Evolutionary conservation across 2,888 invertebrate species (phyloP).

Genomic region (Crossocerus cetratus): DNA sequence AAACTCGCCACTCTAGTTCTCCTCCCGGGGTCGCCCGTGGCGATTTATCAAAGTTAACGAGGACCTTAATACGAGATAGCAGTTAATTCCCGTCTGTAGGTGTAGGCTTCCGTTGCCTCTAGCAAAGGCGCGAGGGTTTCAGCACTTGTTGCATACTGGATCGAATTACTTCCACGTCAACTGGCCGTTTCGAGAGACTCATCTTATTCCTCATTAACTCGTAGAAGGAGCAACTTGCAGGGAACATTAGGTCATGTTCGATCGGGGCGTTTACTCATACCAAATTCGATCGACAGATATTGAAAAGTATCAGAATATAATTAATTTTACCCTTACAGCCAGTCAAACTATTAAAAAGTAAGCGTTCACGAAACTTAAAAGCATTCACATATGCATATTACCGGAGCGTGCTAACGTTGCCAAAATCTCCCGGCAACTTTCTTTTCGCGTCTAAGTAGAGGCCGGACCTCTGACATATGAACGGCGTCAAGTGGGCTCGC

Average conservation of each 20-base stretch:
- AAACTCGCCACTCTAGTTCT: neutral
- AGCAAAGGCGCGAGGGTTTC: neutral
- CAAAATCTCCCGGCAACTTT: slow-evolving; percentile 22
- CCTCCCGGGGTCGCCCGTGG: slow-evolving; percentile 23
- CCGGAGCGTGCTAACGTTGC: neutral
- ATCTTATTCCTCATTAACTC: too few relatives aligned
- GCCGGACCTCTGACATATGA: slow-evolving; percentile 26
- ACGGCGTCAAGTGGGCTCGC: slow-evolving; percentile 1
- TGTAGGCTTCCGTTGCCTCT: neutral
- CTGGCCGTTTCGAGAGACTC: too few relatives aligned
- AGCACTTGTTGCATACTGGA: neutral
- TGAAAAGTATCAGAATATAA: too few relatives aligned
- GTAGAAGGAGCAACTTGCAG: neutral
- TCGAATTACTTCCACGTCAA: neutral
- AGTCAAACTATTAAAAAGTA: too few relatives aligned
- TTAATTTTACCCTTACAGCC: too few relatives aligned
- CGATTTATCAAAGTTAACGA: slow-evolving; percentile 36
- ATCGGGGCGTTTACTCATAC: too few relatives aligned
- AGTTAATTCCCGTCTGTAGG: neutral
- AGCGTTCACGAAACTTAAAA: too few relatives aligned
- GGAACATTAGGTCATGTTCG: too few relatives aligned
- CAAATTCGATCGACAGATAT: too few relatives aligned
- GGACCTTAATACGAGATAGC: slow-evolving; percentile 10
- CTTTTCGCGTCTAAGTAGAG: slow-evolving; percentile 30
- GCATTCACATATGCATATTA: neutral